These are phyloP conservation scores for Cyaniris semiargus DNA, from an alignment of 2,888 invertebrate genomes.

Conservation along the genomic window DNA sequence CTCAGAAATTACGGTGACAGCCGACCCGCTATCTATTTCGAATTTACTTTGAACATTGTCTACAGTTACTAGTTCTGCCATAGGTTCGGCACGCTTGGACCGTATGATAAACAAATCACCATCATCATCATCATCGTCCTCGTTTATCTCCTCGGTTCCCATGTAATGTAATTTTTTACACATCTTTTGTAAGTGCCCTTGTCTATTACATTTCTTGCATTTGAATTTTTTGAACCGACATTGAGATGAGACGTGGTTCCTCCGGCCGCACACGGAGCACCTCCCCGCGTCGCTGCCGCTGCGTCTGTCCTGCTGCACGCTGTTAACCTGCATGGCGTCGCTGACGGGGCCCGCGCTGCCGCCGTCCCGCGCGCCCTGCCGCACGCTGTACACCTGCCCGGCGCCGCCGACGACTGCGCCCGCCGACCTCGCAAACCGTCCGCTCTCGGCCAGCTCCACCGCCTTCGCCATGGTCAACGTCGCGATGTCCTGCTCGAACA, in stretches of 20 bases:
- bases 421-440: conserved; percentile 34
- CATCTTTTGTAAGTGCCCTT: conserved; percentile 13
- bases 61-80: conserved; percentile 31
- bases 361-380: neutral
- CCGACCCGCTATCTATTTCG: conserved; percentile 30
- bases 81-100: conserved; percentile 29
- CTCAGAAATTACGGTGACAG: too few species aligned
- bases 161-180: conserved; percentile 18
- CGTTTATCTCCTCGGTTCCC: neutral
- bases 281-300: neutral
- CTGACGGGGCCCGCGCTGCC: neutral
- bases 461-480: conserved; percentile 36
- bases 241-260: neutral
- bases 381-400: conserved; percentile 21
- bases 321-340: neutral
- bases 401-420: conserved; percentile 14
- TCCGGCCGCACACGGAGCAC: neutral
- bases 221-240: conserved; percentile 25
- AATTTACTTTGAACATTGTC: conserved; percentile 16
- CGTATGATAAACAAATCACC: conserved; percentile 12
- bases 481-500: neutral
- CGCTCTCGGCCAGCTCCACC: conserved; percentile 36
- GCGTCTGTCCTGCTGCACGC: neutral
- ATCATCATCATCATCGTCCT: conserved; percentile 7
- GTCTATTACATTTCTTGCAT: conserved; percentile 4